Percentiles rank a stretch among this genome's conserved stretches.
These are phyloP conservation scores for Heteropelma amictum DNA, from an alignment of 2,888 invertebrate species.

Conservation along the genomic window DNA sequence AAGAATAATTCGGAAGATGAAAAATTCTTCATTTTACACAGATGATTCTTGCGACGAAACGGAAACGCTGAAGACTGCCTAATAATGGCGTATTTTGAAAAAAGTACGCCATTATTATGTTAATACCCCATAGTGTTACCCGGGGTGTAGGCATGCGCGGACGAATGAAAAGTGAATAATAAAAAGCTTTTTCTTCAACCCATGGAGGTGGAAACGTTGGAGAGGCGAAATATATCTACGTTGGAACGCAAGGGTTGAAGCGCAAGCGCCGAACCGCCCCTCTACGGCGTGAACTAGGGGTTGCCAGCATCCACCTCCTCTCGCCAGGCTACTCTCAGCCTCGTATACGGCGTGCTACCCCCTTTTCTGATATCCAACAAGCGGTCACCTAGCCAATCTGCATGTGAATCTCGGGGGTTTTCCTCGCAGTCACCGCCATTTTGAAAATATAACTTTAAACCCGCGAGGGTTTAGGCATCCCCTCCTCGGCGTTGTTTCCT, in stretches of 20 bases:
- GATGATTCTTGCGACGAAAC: background rate
- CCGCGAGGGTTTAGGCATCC: slow-evolving; percentile 54
- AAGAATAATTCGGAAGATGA: background rate
- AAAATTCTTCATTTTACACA: background rate
- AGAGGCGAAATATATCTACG: slow-evolving; percentile 45
- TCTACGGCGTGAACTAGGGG: slow-evolving; percentile 61
- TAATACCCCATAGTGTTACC: slow-evolving; percentile 36
- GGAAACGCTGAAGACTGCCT: too few relatives aligned
- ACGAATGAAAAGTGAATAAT: slow-evolving; percentile 70
- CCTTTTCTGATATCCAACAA: slow-evolving; percentile 57
- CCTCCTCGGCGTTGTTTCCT: slow-evolving; percentile 28
- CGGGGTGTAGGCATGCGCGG: slow-evolving; percentile 49
- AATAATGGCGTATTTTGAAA: too few relatives aligned
- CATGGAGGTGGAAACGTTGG: slow-evolving; percentile 48
- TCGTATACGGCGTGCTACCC: slow-evolving; percentile 62
- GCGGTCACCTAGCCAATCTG: slow-evolving; percentile 75
- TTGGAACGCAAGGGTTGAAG: slow-evolving; percentile 65
- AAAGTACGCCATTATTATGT: slow-evolving; percentile 65
- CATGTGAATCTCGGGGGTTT: slow-evolving; percentile 67
- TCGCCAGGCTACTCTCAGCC: slow-evolving; percentile 53
- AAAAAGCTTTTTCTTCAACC: slow-evolving; percentile 57
- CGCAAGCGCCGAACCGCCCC: slow-evolving; percentile 77
- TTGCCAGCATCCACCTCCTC: slow-evolving; percentile 61
- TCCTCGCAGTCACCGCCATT: slow-evolving; percentile 68
- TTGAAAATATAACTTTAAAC: slow-evolving; percentile 70